Conservation (phyloP, 2,888 invertebrate species). For the Callyntrura guangdongensis region DNA sequence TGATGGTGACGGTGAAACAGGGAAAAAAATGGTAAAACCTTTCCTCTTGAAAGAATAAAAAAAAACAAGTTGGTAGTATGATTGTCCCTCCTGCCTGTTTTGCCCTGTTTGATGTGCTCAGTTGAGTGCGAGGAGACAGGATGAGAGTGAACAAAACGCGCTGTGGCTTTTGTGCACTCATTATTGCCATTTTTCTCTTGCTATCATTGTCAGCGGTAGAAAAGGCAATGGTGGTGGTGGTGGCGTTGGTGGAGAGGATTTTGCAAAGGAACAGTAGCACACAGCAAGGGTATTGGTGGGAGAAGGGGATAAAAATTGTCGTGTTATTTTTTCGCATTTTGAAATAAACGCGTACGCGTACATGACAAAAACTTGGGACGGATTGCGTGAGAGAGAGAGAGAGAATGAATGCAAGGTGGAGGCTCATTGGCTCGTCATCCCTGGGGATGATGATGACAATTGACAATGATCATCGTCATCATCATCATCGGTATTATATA, state of each 20-base stretch:
- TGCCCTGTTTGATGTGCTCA: slow-evolving; percentile 38
- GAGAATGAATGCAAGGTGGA: background rate
- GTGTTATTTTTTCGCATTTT: too few species aligned
- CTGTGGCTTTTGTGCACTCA: slow-evolving; percentile 31
- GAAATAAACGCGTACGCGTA: too few species aligned
- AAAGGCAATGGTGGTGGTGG: too few species aligned
- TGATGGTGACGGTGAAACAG: slow-evolving; percentile 18
- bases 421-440: slow-evolving; percentile 27
- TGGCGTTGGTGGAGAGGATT: too few species aligned
- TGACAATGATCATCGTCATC: slow-evolving; percentile 45
- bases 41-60: background rate
- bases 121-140: slow-evolving; percentile 36
- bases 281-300: background rate
- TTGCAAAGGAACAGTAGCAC: too few species aligned
- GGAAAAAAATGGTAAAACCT: background rate
- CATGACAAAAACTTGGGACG: background rate
- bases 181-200: too few species aligned
- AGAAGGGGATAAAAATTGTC: background rate
- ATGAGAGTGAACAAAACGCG: slow-evolving; percentile 59
- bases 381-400: too few species aligned
- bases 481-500: slow-evolving; percentile 26
- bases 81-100: slow-evolving; percentile 64
- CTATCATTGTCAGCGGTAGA: too few species aligned
- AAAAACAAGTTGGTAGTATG: background rate
- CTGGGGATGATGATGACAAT: slow-evolving; percentile 2